Conservation (phyloP, 2,797 vertebrate species). For the Pogoniulus pusillus region DNA sequence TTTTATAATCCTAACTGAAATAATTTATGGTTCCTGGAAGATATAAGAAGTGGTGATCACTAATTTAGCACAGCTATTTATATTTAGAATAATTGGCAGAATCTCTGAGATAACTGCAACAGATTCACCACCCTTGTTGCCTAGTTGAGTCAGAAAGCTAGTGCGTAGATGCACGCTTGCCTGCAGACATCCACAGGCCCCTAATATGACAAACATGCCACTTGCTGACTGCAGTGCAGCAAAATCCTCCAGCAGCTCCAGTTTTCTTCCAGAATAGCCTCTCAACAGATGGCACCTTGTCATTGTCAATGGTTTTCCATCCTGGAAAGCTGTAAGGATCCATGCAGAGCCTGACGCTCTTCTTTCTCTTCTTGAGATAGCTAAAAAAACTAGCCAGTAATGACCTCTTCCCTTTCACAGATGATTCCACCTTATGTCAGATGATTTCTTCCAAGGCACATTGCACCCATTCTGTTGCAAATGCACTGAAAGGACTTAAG, state of each 20-base stretch:
- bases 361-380: conserved; percentile 61
- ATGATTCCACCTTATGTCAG: conserved; percentile 71
- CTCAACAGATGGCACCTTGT: conserved; percentile 74
- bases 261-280: conserved; percentile 68
- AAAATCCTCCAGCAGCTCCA: conserved; percentile 48
- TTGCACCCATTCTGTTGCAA: background rate
- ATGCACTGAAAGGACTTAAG: conserved; percentile 47
- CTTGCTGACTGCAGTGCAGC: conserved; percentile 44
- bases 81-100: background rate
- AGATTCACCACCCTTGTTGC: background rate
- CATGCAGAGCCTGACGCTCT: conserved; percentile 52
- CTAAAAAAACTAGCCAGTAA: conserved; percentile 67
- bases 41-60: background rate
- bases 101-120: conserved; percentile 18
- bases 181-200: background rate
- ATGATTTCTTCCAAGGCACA: conserved; percentile 71
- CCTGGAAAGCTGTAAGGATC: conserved; percentile 59
- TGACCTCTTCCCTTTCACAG: conserved; percentile 67
- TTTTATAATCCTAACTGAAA: background rate
- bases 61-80: conserved; percentile 20
- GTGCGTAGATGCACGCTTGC: background rate
- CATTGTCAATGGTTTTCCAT: conserved; percentile 65
- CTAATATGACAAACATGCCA: conserved; percentile 12
- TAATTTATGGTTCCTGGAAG: background rate
- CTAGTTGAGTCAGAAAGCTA: conserved; percentile 27